phyloP scores from a whole-genome alignment of 2,113 vertebrate genomes.

The Greenwoodochromis staneri region DNA sequence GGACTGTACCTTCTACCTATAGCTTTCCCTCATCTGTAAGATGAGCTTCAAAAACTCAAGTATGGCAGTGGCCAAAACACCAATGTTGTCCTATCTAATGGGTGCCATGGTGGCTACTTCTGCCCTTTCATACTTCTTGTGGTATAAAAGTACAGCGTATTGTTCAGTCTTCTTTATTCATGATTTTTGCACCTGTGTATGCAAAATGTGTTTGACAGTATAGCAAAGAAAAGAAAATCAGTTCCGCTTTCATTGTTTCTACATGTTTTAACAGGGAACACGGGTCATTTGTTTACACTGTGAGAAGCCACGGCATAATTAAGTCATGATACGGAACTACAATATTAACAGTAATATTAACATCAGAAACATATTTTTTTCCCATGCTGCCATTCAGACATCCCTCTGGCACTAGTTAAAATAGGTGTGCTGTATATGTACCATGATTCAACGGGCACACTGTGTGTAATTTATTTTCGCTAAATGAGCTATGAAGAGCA shows the following conservation, averaged over 20 bases:
- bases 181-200: not conserved
- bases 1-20: not conserved
- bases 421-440: not conserved
- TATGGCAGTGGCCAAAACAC: not conserved
- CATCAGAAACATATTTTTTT: not conserved
- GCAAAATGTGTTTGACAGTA: not conserved
- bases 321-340: not conserved
- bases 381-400: not conserved
- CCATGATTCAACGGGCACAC: not conserved
- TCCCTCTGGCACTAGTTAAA: not conserved
- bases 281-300: not conserved
- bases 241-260: accelerated
- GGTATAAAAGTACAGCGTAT: not conserved
- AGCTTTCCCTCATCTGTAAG: not conserved
- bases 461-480: not conserved
- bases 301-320: not conserved
- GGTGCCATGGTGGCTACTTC: not conserved
- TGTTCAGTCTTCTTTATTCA: not conserved
- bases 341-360: not conserved
- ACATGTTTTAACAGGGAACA: not conserved
- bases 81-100: not conserved
- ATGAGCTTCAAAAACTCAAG: not conserved
- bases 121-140: not conserved
- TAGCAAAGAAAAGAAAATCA: accelerated
- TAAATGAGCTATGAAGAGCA: not conserved